Conservation (phyloP, 1,140 invertebrate species). For the Amphibalanus amphitrite region DNA sequence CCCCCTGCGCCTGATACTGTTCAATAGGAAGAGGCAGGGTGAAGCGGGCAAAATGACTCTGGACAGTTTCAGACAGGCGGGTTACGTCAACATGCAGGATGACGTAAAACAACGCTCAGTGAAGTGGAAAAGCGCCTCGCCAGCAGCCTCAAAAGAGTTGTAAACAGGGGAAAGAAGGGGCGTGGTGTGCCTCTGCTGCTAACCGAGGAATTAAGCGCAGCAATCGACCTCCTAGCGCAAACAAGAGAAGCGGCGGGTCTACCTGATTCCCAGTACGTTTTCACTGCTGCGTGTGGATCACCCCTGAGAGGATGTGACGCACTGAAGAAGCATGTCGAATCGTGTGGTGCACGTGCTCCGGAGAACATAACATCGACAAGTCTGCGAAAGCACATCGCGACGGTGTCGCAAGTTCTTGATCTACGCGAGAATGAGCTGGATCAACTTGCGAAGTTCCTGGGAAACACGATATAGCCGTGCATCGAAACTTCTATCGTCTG, state of each 20-base stretch:
- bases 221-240: neutral
- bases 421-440: neutral
- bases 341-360: neutral
- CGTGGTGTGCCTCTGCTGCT: neutral
- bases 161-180: neutral
- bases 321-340: no score
- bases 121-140: neutral
- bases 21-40: neutral
- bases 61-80: neutral
- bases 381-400: constrained; percentile 1
- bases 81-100: neutral
- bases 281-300: neutral
- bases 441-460: neutral
- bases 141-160: neutral
- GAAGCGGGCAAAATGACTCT: neutral
- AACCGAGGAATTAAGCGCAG: neutral
- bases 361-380: neutral
- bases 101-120: neutral
- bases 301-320: neutral
- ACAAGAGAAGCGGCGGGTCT: neutral
- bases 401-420: neutral
- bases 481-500: neutral
- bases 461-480: neutral
- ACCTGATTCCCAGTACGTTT: neutral
- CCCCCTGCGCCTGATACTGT: neutral